Evolutionary conservation across 2,113 vertebrate species (phyloP), one percentile per base, ranked within the genome.

Genomic region (Plecotus auritus): DNA sequence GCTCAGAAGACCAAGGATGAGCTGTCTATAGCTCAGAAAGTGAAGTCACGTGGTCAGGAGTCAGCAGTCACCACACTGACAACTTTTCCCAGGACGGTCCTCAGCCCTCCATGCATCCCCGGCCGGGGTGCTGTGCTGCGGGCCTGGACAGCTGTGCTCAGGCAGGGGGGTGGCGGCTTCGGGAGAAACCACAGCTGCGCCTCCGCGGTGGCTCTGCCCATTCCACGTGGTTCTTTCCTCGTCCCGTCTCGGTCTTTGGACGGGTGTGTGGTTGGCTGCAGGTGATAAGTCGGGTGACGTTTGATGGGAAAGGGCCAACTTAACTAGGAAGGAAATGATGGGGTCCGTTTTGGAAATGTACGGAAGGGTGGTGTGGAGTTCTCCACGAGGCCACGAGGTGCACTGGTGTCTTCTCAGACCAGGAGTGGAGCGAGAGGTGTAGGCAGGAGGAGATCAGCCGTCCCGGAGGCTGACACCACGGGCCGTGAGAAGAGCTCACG

Each of bases 391-490:
- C 59, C 6, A 0, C 20, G 30, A 7, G 32, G 7, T 16, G 4
- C 1, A 1, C n/a, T 12, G 17, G 16, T 1, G 40, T 32, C 32
- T 35, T 5, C 23, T 20, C n/a, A 13, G 56, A 13, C 4, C 73
- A 40, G 74, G 12, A 32, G 26, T 37, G 87, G 47, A 54, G 11
- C 4, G 17, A 10, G 47, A 35, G 37, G 7, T 3, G 0, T 1
- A 56, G 77, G 35, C 77, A 18, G 73, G 73, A 40, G 23, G 51
- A 6, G 47, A 2, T 23, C 7, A 16, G n/a, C 37, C 9, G 0
- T 2, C 2, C 9, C 1, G 72, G 40, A 37, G 0, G 2, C 28
- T 7, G 49, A 10, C 20, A n/a, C 32, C 13, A 0, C 49, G 51
- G 61, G 42, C n/a, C n/a, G 18, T 22, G 32, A 26, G 73, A 12